Base-by-base conservation (phyloP, 1,140 invertebrate species). In the Copidosoma floridanum region DNA sequence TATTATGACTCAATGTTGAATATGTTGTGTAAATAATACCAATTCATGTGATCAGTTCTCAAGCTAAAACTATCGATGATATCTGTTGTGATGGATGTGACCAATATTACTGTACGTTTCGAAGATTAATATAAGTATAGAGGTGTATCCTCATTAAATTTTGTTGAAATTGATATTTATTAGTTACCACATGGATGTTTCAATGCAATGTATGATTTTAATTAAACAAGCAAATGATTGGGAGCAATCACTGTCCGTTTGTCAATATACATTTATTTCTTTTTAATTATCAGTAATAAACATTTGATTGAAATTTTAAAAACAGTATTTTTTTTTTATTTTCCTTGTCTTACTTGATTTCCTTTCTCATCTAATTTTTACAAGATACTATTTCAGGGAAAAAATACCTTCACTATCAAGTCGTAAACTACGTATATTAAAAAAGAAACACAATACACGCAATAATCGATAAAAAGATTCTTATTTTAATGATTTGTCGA, bases 231-330 rank as follows among this genome's bases (percentile, higher is more conserved):
- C 11, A 16, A 46, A 27, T 24, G 32, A 10, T 40, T 29, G 35
- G 23, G 11, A 48, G 12, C 21, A 35, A 48, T 37, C n/a, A n/a
- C n/a, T 48, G n/a, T 21, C 18, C 21, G 18, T 46, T 56, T 37
- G 3, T 16, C 5, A 16, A 3, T 10, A 26, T 29, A 48, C 46
- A 26, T 12, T 20, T 60, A 35, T 58, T 63, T 57, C 52, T 62
- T 56, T 61, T 47, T 68, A 56, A 58, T 46, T 18, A 57, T 55
- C 40, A 41, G 52, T 59, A 63, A 65, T 61, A 52, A 64, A 63
- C n/a, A n/a, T n/a, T n/a, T n/a, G n/a, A n/a, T n/a, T n/a, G n/a
- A n/a, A 52, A 57, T 24, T 51, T 3, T 58, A 24, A 10, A 23
- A 53, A 53, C 16, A 11, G 32, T 16, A 18, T 18, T 2, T 11